Percentiles rank a stretch among this genome's conserved stretches.
phyloP scores from a whole-genome alignment of 2,888 invertebrate species.

The Phengaris arion region DNA sequence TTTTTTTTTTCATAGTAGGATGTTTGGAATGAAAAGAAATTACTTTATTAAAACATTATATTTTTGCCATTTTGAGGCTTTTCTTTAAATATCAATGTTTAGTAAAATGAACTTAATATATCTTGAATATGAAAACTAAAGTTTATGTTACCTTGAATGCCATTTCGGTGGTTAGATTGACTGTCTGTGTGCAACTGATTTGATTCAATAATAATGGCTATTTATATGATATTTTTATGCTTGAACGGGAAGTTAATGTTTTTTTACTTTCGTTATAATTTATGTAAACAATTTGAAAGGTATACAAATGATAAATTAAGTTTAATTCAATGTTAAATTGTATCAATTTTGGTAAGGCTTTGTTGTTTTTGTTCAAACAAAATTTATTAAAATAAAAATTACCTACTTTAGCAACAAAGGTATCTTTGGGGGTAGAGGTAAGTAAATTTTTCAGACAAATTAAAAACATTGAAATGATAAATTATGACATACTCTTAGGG shows the following conservation, averaged over 20 bases:
- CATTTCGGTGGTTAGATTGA: slow-evolving; percentile 27
- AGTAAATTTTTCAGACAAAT: too few relatives aligned
- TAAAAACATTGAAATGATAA: too few relatives aligned
- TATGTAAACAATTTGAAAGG: slow-evolving; percentile 23
- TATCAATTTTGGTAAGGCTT: background rate
- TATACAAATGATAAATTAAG: slow-evolving; percentile 7
- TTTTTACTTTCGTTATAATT: slow-evolving; percentile 18
- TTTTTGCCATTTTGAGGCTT: too few relatives aligned
- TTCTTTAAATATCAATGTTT: background rate
- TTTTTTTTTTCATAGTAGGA: too few relatives aligned
- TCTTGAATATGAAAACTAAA: background rate
- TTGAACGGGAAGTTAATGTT: slow-evolving; percentile 28
- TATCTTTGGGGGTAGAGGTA: too few relatives aligned
- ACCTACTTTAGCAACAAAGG: too few relatives aligned
- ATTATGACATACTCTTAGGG: too few relatives aligned
- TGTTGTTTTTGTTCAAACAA: background rate
- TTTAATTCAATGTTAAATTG: slow-evolving; percentile 16
- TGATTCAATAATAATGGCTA: slow-evolving; percentile 7
- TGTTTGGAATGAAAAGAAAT: too few relatives aligned
- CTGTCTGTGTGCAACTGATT: slow-evolving; percentile 16
- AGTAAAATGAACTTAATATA: background rate
- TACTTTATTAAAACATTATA: too few relatives aligned
- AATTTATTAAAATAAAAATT: background rate
- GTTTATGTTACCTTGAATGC: slow-evolving; percentile 27
- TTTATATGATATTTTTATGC: slow-evolving; percentile 27